Percentiles rank a stretch among this genome's conserved stretches.
phyloP scores from a whole-genome alignment of 2,888 invertebrate genomes.

The Noctua janthina region DNA sequence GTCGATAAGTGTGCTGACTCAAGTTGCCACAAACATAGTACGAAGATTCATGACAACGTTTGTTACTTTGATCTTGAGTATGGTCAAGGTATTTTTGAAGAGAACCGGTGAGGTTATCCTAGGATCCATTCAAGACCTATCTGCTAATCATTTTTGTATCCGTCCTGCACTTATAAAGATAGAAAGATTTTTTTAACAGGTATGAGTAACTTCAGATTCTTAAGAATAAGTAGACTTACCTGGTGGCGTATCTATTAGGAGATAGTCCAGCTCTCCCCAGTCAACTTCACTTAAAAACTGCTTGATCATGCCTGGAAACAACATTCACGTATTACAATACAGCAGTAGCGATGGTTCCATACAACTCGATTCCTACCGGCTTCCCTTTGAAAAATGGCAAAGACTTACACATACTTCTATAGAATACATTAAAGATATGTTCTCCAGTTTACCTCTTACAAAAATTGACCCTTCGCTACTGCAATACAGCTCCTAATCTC shows the following conservation, averaged over 20 bases:
- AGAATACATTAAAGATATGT: too few species aligned
- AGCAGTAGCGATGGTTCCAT: neutral
- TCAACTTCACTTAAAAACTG: conserved; percentile 99
- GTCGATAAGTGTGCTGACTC: neutral
- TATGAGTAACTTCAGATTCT: neutral
- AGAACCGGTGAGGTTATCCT: neutral
- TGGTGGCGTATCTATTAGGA: conserved; percentile 98
- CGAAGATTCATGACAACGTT: neutral
- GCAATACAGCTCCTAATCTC: neutral
- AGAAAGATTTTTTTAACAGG: neutral
- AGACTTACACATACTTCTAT: too few species aligned
- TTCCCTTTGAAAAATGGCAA: too few species aligned
- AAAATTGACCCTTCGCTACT: too few species aligned
- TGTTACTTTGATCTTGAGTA: neutral
- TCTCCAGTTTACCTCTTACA: too few species aligned
- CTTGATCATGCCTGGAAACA: conserved; percentile 94
- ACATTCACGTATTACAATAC: neutral
- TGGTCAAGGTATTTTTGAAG: neutral
- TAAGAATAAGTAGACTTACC: conserved; percentile 85
- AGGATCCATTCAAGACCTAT: neutral
- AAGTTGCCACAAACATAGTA: neutral
- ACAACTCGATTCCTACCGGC: too few species aligned
- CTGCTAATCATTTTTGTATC: neutral
- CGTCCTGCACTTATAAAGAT: neutral
- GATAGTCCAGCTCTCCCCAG: conserved; percentile 97